Base-by-base conservation (phyloP, 2,888 invertebrate genomes). In the Helleia helle region DNA sequence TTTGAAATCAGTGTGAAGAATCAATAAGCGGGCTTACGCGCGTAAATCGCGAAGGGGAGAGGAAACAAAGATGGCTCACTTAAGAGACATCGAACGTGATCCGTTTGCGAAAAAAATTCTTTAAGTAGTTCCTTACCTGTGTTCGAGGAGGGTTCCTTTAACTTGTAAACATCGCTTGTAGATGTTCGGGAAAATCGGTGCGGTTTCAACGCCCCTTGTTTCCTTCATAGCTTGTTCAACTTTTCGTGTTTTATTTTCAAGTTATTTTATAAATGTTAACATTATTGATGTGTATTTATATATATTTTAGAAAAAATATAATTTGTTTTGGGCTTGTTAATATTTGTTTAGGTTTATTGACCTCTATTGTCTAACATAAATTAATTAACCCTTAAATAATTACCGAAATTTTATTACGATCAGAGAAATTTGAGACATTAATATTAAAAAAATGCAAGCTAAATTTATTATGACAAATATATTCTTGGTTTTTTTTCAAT, bases 21-120 rank as follows among this genome's bases (percentile, higher is more conserved):
- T 75, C 75, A 76, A 76, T 79, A 72, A 69, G 55, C 56, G 60
- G 58, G 52, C n/a, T 59, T 56, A 51, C 59, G 62, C 64, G 67
- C 65, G 65, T 55, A 71, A 77, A 75, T 70, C 67, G 66, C 53
- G 51, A 54, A 62, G 62, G 71, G 72, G 62, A 54, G 52, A 52
- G 53, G 62, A 62, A 66, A 69, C 71, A 70, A 73, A 74, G 76
- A 83, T 69, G 71, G 74, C 77, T 81, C 80, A 81, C 81, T 84
- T 81, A 81, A 71, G 64, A 40, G 66, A 63, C 67, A 65, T 67
- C 65, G 75, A 66, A 84, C 84, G 84, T 84, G 84, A 84, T 84
- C 84, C 66, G 83, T 74, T 77, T 83, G 73, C 71, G 67, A 76
- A 67, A 80, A 79, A 81, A 77, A 52, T 55, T 49, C 49, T 51